Base-by-base conservation (phyloP, 2,113 vertebrate genomes). In the Coptodon rendalli region DNA sequence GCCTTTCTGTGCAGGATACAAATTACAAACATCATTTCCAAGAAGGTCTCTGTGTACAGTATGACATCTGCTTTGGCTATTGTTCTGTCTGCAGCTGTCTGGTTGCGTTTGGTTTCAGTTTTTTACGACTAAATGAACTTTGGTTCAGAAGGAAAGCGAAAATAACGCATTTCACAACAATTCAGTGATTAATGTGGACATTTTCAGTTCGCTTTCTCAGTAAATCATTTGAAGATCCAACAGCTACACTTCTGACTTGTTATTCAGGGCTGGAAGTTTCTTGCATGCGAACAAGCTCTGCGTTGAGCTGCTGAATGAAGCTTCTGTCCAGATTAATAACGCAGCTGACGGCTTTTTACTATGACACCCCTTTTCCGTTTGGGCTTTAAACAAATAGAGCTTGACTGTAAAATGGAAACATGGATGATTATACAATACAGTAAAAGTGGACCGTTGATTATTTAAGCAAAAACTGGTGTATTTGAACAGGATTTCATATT, bases 231-330 rank as follows among this genome's bases (percentile, higher is more conserved):
- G 9, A 38, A 50, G 9, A 82, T 53, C 79, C 78, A 54, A 53
- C 48, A 83, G 27, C 50, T 59, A 43, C 81, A 54, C 56, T 48
- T 81, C 80, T 63, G 45, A 88, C 78, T 86, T 79, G 40, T 84
- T 88, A 40, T 24, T 85, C n/a, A 52, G 40, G 17, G 81, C 68
- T 79, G 57, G 43, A 61, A 71, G 80, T 86, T 76, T 52, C 82
- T 66, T 82, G 87, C 82, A 87, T 89, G 59, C 80, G 84, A 83
- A 92, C 85, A 86, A 86, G 81, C 43, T 86, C 76, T 54, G 43
- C 27, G 84, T 80, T 59, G 68, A 86, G 82, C 82, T 86, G 40
- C 17, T 93, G 83, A 93, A 93, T 87, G 88, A 91, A 57, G 71
- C 87, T 63, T 89, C 84, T 91, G 90, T 93, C 92, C 80, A 4